Evolutionary conservation across 2,888 invertebrate species (phyloP), one percentile per base, ranked within the genome.

Genomic region (Chymomyza amoena): DNA sequence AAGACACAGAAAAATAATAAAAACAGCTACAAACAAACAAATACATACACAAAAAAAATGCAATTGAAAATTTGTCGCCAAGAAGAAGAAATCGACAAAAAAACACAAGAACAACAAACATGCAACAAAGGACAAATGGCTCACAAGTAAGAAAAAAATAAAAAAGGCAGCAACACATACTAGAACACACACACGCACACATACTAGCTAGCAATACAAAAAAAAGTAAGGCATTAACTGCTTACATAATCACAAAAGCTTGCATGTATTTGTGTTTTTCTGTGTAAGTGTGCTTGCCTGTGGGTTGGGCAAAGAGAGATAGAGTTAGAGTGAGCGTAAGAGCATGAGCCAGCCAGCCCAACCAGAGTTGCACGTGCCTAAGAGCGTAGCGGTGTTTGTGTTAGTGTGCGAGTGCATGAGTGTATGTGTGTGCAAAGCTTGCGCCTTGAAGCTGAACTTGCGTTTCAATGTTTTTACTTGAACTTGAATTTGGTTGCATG

Each of bases 371-470:
- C 57, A 57, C 57, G 57, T 57, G 57, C 1, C 54, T 54, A 15
- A n/a, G 39, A 45, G 39, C 39, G 13, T 45, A 45, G 39, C 39
- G 39, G 39, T 13, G 6, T 45, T 45, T 45, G 39, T 4, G 2
- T 15, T 10, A 13, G 39, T 45, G 32, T 45, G 13, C 13, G 39
- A 13, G 39, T 39, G 39, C 25, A 45, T 56, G 45, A 69, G n/a
- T 61, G 45, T 72, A 59, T 71, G 39, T 65, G 63, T 69, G 66
- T 65, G 71, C 25, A 68, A 61, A 64, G 56, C 28, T 28, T 57
- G 68, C 70, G 78, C 84, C 87, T 84, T 84, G 87, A 76, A 79
- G 78, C 82, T 85, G 87, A 87, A 85, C 85, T 85, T 85, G 87
- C 66, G 73, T 71, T 84, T 85, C 85, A 85, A 85, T 87, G 87